Base-by-base conservation (phyloP, 1,140 invertebrate species). In the Drosophila bocqueti region DNA sequence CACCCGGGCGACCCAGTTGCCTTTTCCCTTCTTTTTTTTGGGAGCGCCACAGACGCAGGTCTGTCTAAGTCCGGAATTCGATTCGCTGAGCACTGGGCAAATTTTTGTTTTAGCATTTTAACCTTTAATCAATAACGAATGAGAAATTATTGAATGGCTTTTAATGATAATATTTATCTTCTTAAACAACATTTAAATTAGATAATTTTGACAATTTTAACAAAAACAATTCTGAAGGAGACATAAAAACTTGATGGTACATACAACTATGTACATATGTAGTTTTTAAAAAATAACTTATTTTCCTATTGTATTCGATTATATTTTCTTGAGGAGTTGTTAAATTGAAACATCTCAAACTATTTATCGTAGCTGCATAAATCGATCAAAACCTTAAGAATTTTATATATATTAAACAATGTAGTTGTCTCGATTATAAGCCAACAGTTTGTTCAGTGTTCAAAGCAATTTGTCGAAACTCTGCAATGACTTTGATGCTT, bases 1-100 rank as follows among this genome's bases (percentile, higher is more conserved):
- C 68, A 72, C 76, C 59, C 64, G 29, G 65, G 24, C 59, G 76
- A 47, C 59, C 59, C 58, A 57, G 67, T 62, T 46, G 76, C 38
- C 50, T 42, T 42, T 34, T 26, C 15, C 43, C 43, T 46, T 38
- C 34, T 45, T 73, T 24, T 21, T 52, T 55, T 60, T 42, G 66
- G 36, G 26, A n/a, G 62, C 4, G 13, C 34, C 34, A 16, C 21
- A 45, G 43, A 60, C 40, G 60, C 60, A 47, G 43, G 6, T 40
- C 38, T 15, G 36, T 40, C 34, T 40, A n/a, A 46, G 31, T 38
- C 13, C 18, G 16, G 10, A 49, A 68, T 40, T 68, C 34, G n/a
- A 21, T 40, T 31, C 55, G 24, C 26, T 24, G 55, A 24, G 24
- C 63, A 66, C 63, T 15, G 58, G 7, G 7, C 24, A 18, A 66